Base-by-base conservation (phyloP, 2,113 vertebrate genomes). In the Catharus minimus region DNA sequence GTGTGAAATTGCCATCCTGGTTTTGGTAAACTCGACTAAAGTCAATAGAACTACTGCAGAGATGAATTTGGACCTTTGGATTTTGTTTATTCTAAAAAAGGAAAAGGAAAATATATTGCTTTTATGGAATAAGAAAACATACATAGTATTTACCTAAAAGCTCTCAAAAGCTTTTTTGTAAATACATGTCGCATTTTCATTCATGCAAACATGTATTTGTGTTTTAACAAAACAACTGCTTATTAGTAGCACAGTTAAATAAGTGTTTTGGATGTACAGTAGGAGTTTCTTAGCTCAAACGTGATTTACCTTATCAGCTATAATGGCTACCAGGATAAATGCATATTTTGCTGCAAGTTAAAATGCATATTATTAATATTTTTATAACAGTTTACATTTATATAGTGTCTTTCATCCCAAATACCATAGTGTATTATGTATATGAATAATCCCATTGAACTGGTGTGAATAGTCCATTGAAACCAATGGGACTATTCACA, bases 361-460 rank as follows among this genome's bases (percentile, higher is more conserved):
- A 95, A 95, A 91, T 92, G 39, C 56, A 44, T 90, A 89, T 85
- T 93, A 92, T 95, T 96, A 87, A 93, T 96, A 92, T 92, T 95
- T 95, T 95, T 93, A 57, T 91, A 77, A 74, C 77, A 92, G 84
- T 74, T 95, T 92, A 67, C 71, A 80, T 94, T 94, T 94, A 82
- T 82, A 60, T 64, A 64, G 11, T 0, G 0, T 46, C 44, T 95
- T 96, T 96, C 74, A 90, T 96, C 89, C 43, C 22, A 87, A 87
- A 93, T 89, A 67, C 82, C 46, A 21, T 56, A 85, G 58, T 32
- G 44, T 81, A 91, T 93, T 91, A 61, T 90, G 53, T 84, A 80
- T 60, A 74, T 90, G 92, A 94, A 95, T 96, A 95, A 95, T 96
- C 84, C 67, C n/a, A 89, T 87, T 95, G 95, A 95, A 87, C 52